Percentiles rank a stretch among this genome's conserved stretches.
Evolutionary conservation across 2,113 vertebrate species (phyloP).

Genomic region (Xiphophorus couchianus): DNA sequence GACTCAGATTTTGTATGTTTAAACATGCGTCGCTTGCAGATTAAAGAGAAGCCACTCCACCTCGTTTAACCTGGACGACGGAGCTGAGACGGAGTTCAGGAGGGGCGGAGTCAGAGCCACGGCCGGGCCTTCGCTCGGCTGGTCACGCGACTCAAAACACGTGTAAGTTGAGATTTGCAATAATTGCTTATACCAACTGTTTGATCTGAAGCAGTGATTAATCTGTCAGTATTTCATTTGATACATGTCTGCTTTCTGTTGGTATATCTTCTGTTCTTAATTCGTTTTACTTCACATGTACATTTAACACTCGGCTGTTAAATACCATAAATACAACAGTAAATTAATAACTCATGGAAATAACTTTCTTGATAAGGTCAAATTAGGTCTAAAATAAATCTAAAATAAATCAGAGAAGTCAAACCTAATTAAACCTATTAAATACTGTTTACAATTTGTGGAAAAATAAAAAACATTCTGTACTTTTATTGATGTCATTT

Average conservation of each 20-base stretch:
- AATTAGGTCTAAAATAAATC: background rate
- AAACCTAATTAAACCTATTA: background rate
- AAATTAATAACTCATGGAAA: too few relatives aligned
- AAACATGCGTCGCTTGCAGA: slow-evolving; percentile 63
- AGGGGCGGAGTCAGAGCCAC: slow-evolving; percentile 95
- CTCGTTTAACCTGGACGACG: slow-evolving; percentile 89
- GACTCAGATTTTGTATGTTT: background rate
- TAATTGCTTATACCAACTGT: background rate
- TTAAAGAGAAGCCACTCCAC: slow-evolving; percentile 94
- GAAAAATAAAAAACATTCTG: too few relatives aligned
- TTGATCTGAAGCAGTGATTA: too few relatives aligned
- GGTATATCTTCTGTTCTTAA: too few relatives aligned
- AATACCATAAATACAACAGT: too few relatives aligned
- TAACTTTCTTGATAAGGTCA: background rate
- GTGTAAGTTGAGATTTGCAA: slow-evolving; percentile 66
- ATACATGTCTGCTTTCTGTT: too few relatives aligned
- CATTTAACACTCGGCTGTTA: too few relatives aligned
- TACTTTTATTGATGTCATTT: too few relatives aligned
- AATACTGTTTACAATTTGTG: background rate
- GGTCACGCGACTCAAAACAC: slow-evolving; percentile 90
- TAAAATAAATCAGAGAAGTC: background rate
- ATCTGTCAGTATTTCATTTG: too few relatives aligned
- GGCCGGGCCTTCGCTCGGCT: slow-evolving; percentile 90
- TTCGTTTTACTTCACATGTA: too few relatives aligned
- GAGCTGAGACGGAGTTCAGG: slow-evolving; percentile 87